Conservation (phyloP, 2,888 invertebrate species). For the Chironomus riparius region DNA sequence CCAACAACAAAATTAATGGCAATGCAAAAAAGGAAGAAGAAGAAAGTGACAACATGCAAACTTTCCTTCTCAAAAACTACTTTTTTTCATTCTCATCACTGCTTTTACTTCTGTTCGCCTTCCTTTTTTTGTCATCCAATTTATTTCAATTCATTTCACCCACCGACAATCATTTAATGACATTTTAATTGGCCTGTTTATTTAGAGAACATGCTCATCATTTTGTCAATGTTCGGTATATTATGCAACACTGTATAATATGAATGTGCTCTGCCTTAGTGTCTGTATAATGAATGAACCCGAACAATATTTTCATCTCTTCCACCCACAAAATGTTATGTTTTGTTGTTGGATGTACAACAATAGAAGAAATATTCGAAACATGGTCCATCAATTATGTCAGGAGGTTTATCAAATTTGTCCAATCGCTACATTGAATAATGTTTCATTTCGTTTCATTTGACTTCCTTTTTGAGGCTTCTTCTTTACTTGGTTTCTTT, state of each 20-base stretch:
- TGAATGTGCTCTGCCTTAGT: background rate
- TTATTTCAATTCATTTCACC: background rate
- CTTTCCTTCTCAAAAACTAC: background rate
- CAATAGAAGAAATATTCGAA: background rate
- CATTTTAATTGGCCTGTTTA: conserved; percentile 16
- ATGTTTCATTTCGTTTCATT: too few species aligned
- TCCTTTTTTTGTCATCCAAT: background rate
- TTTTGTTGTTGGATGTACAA: too few species aligned
- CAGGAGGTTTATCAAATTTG: conserved; percentile 11
- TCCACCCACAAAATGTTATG: too few species aligned
- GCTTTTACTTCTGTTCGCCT: background rate
- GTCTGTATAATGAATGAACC: background rate
- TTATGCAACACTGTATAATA: too few species aligned
- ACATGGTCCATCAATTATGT: conserved; percentile 11
- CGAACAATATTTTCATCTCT: too few species aligned
- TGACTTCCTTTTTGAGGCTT: too few species aligned
- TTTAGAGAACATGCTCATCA: background rate
- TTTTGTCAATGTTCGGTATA: background rate
- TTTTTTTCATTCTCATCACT: background rate
- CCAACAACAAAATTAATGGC: too few species aligned
- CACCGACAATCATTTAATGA: background rate
- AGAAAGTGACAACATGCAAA: conserved; percentile 1
- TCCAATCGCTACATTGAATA: background rate
- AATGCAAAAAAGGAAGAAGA: background rate
- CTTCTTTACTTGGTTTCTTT: too few species aligned